These are phyloP conservation scores for Nycticryphes semicollaris DNA, from an alignment of 2,113 vertebrate genomes.

Conservation along the genomic window DNA sequence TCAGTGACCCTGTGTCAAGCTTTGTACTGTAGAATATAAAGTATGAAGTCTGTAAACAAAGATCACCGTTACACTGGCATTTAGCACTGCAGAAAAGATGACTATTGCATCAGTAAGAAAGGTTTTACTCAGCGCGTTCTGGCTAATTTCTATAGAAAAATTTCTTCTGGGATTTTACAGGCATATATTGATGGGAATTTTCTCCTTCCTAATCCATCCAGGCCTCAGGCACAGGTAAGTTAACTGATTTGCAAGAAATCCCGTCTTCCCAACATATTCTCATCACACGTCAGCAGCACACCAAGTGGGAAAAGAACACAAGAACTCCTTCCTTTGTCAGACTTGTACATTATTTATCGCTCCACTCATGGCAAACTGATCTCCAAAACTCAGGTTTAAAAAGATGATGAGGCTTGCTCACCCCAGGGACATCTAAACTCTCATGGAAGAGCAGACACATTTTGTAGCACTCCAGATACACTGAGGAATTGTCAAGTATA, in stretches of 20 bases:
- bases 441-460: neutral
- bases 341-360: neutral
- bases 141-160: neutral
- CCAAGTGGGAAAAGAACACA: neutral
- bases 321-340: neutral
- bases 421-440: neutral
- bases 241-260: neutral
- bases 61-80: neutral
- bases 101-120: neutral
- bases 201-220: neutral
- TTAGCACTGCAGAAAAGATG: neutral
- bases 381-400: neutral
- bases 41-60: neutral
- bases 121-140: neutral
- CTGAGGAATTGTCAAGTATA: neutral
- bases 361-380: neutral
- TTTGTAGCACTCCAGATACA: neutral
- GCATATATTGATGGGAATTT: neutral
- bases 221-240: neutral
- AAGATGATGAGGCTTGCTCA: neutral
- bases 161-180: neutral
- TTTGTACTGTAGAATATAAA: neutral
- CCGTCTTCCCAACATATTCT: neutral
- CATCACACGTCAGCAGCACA: neutral
- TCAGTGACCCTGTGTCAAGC: neutral